Evolutionary conservation across 2,113 vertebrate species (phyloP).

Genomic region (Sceloporus undulatus): DNA sequence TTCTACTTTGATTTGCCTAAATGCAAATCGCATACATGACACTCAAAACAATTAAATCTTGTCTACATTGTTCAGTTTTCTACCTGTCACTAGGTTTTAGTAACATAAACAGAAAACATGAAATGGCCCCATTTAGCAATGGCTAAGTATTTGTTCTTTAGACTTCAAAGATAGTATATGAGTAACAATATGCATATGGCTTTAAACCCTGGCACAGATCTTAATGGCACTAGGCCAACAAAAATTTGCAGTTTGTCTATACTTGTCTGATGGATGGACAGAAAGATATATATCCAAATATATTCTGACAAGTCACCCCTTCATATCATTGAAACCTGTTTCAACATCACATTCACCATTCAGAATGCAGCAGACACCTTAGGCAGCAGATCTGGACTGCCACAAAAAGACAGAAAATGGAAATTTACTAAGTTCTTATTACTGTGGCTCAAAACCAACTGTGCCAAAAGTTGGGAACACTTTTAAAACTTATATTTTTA

Average conservation of each 20-base stretch:
- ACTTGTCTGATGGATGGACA: not conserved
- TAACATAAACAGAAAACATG: not conserved
- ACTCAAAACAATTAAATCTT: conserved; percentile 24
- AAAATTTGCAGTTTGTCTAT: not conserved
- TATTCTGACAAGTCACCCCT: not conserved
- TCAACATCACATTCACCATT: no score
- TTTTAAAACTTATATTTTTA: no score
- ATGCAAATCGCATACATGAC: conserved; percentile 7
- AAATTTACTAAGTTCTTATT: not conserved
- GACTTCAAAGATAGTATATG: not conserved
- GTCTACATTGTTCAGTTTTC: conserved; percentile 19
- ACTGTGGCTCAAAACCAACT: no score
- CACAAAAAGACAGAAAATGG: not conserved
- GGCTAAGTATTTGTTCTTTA: not conserved
- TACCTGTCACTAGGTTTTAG: conserved; percentile 29
- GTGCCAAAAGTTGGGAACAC: no score
- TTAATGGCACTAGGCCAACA: not conserved
- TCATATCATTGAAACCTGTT: not conserved
- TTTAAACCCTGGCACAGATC: not conserved
- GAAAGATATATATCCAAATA: not conserved
- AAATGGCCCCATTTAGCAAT: not conserved
- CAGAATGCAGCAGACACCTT: no score
- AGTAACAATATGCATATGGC: not conserved
- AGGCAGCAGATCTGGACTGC: no score
- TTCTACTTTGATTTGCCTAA: conserved; percentile 31